phyloP scores from a whole-genome alignment of 2,113 vertebrate genomes.

The Rhynchomys soricoides region DNA sequence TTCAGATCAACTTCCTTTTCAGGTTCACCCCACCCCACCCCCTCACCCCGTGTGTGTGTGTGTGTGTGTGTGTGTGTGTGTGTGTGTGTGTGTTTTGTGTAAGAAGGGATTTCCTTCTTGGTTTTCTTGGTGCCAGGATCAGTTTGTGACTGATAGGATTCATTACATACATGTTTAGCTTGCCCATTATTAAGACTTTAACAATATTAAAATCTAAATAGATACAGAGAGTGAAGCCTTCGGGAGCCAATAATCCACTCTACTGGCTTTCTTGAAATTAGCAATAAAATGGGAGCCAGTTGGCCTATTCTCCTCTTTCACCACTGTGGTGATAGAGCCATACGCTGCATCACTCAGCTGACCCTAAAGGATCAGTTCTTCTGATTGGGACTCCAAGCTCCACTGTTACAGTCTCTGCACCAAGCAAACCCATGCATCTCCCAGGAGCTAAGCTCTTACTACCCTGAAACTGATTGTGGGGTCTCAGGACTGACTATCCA shows the following conservation, averaged over 20 bases:
- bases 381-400: not conserved
- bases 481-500: constrained; percentile 22
- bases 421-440: rapidly evolving
- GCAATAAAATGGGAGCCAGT: not conserved
- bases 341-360: not conserved
- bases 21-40: not conserved
- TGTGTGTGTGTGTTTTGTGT: not conserved
- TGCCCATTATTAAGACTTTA: constrained; percentile 40
- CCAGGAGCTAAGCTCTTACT: not conserved
- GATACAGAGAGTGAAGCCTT: not conserved
- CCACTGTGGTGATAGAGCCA: not conserved
- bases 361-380: not conserved
- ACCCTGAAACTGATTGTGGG: constrained; percentile 38
- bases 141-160: constrained; percentile 54
- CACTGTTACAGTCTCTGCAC: not conserved
- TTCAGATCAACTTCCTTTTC: not conserved
- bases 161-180: constrained; percentile 5
- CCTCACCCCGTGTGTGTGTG: not conserved
- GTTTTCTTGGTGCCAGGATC: constrained; percentile 6
- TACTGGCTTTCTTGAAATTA: not conserved
- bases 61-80: not conserved
- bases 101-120: not conserved
- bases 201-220: constrained; percentile 57
- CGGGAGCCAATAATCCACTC: not conserved
- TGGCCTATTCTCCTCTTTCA: not conserved